Evolutionary conservation across 2,888 invertebrate species (phyloP), one percentile per base, ranked within the genome.

Genomic region (Vannuccia rotundouncinata): DNA sequence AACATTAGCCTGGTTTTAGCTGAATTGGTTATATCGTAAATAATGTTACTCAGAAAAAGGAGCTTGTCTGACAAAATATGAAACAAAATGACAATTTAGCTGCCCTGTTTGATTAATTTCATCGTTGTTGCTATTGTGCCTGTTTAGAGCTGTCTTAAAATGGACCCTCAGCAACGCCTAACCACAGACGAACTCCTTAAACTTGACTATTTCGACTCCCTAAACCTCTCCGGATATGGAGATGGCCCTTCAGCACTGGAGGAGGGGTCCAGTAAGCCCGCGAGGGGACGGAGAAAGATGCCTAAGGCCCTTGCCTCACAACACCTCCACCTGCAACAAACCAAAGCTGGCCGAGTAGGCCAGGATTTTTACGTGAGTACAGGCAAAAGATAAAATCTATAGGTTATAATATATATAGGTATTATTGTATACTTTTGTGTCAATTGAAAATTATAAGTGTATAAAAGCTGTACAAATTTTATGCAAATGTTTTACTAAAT

Each of bases 81-180:
- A n/a, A n/a, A n/a, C n/a, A n/a, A n/a, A n/a, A n/a, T n/a, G n/a
- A n/a, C n/a, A n/a, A n/a, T n/a, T n/a, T n/a, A n/a, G 45, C 5
- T 45, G 17, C 45, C 5, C 17, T 45, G 5, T 45, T 45, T 45
- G 5, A 5, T 45, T 45, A 45, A 5, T 10, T 45, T 45, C 17
- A 5, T 45, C 17, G 17, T 45, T 5, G 5, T 45, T 45, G 5
- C 45, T 17, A 17, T 17, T 10, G 17, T 45, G 17, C 17, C 5
- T 45, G 5, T 5, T 10, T 17, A 45, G 45, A 45, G 45, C 91
- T 97, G 97, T 88, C 90, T 98, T 83, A 94, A 95, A 88, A 95
- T 95, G 88, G 95, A 98, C 88, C 98, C 98, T 0, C 91, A 91
- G 82, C 92, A 93, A 87, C 90, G 98, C 84, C 94, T 94, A 92